Percentiles rank a stretch among this genome's conserved stretches.
Evolutionary conservation across 2,888 invertebrate species (phyloP).

Genomic region (Lampropteryx suffumata): DNA sequence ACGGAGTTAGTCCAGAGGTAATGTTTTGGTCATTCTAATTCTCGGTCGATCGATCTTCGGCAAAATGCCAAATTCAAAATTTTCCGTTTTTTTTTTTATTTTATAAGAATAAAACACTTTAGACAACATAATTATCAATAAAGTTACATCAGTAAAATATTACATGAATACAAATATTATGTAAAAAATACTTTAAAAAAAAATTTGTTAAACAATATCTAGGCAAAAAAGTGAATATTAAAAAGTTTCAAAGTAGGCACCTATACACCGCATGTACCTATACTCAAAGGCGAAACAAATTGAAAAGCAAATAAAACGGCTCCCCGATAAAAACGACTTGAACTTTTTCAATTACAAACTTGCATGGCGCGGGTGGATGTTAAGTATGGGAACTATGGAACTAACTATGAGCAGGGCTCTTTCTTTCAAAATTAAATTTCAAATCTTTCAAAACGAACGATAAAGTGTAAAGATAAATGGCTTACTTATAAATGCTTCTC

Average conservation of each 20-base stretch:
- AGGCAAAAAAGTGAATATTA: slow-evolving; percentile 6
- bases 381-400: slow-evolving; percentile 50
- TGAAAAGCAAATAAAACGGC: slow-evolving; percentile 54
- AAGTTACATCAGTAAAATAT: too few relatives aligned
- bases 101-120: too few relatives aligned
- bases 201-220: neutral
- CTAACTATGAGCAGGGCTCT: slow-evolving; percentile 14
- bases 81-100: too few relatives aligned
- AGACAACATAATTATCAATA: too few relatives aligned
- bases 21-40: too few relatives aligned
- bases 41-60: too few relatives aligned
- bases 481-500: too few relatives aligned
- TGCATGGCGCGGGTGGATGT: slow-evolving; percentile 66
- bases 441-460: neutral
- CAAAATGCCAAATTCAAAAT: too few relatives aligned
- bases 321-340: slow-evolving; percentile 51
- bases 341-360: slow-evolving; percentile 82
- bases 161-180: too few relatives aligned
- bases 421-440: slow-evolving; percentile 6
- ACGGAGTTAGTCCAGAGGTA: too few relatives aligned
- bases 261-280: slow-evolving; percentile 14
- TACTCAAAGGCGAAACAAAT: slow-evolving; percentile 46
- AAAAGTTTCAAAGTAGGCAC: slow-evolving; percentile 11
- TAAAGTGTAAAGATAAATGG: neutral
- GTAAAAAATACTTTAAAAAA: neutral